Evolutionary conservation across 2,113 vertebrate species (phyloP), one percentile per base, ranked within the genome.

Genomic region (Drymodes brunneopygia): DNA sequence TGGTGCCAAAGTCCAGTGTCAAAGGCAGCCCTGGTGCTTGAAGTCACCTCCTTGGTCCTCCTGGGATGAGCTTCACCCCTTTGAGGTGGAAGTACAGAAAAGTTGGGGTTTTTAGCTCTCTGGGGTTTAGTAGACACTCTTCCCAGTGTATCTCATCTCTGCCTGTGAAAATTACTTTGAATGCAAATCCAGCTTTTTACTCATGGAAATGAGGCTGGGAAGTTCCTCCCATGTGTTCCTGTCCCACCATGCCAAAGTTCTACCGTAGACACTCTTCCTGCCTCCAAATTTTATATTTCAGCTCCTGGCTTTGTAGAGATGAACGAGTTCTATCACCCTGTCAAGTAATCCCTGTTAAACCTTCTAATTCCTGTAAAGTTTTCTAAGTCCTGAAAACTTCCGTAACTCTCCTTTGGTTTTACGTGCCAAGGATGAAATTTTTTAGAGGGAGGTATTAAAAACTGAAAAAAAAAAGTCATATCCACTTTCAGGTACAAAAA

Each of bases 401-500:
- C 66, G 45, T 53, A 23, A 27, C 12, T 90, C 20, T 70, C 20
- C 40, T 73, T 66, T 42, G 24, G 44, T 83, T 90, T 88, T 44
- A 7, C 24, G 3, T 44, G 69, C 56, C 28, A 78, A 77, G 19
- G 82, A 78, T 38, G 67, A 31, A 73, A 25, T 58, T 83, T 91
- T 93, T 92, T 47, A 83, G 67, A 83, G 10, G 24, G 12, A 57
- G 42, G 23, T 67, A 81, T 73, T 86, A 86, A 90, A 85, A 91
- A 48, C 24, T 36, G 7, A 20, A 4, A 6, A 29, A 6, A 29
- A 72, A 36, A 13, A 79, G 38, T 48, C 40, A 36, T 85, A 51
- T 67, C 94, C 81, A 81, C 48, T 89, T 90, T 92, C 90, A 93
- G 81, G 50, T 94, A 72, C 58, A 78, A 94, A 95, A 97, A 94